Conservation (phyloP, 2,113 vertebrate species). For the Gadus macrocephalus region DNA sequence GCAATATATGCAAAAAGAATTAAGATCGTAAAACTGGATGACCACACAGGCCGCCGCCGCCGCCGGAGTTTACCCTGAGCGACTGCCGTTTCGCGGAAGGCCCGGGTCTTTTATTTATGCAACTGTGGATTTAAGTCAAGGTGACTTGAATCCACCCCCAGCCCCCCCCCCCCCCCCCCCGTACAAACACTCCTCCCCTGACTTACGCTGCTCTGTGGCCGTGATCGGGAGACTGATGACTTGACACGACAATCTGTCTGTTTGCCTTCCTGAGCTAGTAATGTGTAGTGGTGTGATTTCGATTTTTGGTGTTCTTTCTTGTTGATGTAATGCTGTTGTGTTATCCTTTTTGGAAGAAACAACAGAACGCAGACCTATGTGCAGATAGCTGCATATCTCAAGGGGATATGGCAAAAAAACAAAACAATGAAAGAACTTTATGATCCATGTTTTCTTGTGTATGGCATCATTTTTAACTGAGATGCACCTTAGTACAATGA, state of each 20-base stretch:
- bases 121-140: slow-evolving; percentile 70
- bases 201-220: slow-evolving; percentile 37
- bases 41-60: slow-evolving; percentile 92
- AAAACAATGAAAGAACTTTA: too few relatives aligned
- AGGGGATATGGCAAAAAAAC: too few relatives aligned
- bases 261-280: not conserved
- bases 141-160: slow-evolving; percentile 57
- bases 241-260: too few relatives aligned
- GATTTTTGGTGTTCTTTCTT: not conserved
- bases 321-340: too few relatives aligned
- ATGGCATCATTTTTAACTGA: not conserved
- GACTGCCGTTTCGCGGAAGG: slow-evolving; percentile 71
- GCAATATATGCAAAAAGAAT: slow-evolving; percentile 96
- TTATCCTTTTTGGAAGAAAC: too few relatives aligned
- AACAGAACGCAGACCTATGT: too few relatives aligned
- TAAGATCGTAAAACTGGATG: slow-evolving; percentile 93
- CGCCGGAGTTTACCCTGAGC: slow-evolving; percentile 81
- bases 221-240: slow-evolving; percentile 9
- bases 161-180: slow-evolving; percentile 73
- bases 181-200: slow-evolving; percentile 77
- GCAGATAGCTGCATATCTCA: too few relatives aligned
- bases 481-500: not conserved
- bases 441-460: too few relatives aligned
- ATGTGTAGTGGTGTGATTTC: not conserved
- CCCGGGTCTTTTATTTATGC: slow-evolving; percentile 76